Evolutionary conservation across 2,888 invertebrate species (phyloP).

Genomic region (Coelinius sp.): DNA sequence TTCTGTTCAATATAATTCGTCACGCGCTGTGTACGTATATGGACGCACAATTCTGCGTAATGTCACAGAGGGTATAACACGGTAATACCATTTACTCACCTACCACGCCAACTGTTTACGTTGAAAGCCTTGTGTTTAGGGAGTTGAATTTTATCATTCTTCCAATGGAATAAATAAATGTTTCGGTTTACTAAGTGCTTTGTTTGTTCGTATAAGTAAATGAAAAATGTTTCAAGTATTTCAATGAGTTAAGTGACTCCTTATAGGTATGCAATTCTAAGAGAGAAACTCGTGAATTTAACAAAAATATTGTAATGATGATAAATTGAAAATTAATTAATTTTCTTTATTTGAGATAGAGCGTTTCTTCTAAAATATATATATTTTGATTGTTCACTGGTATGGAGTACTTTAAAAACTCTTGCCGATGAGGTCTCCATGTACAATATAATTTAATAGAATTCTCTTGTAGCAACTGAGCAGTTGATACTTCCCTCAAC

Average conservation of each 20-base stretch:
- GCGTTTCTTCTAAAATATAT: too few relatives aligned
- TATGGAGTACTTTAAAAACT: too few relatives aligned
- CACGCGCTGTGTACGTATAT: background rate
- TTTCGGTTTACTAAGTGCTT: background rate
- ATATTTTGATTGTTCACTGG: too few relatives aligned
- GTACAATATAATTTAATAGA: too few relatives aligned
- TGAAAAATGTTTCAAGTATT: background rate
- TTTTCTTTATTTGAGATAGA: too few relatives aligned
- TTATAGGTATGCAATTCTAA: background rate
- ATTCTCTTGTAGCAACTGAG: too few relatives aligned
- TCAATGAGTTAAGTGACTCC: background rate
- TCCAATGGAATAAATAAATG: background rate
- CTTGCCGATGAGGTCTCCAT: too few relatives aligned
- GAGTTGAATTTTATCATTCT: background rate
- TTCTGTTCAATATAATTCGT: background rate
- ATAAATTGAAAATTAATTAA: too few relatives aligned
- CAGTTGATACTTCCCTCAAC: too few relatives aligned
- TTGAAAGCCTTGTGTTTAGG: background rate
- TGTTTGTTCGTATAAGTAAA: background rate
- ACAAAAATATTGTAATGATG: too few relatives aligned
- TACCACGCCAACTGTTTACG: background rate
- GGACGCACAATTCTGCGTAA: constrained; percentile 7
- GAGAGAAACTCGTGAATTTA: background rate
- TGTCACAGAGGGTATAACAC: background rate
- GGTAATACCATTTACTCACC: constrained; percentile 1